A percentile compares a stretch with the other conserved stretches of the same genome.
These are phyloP conservation scores for Yponomeuta plumbellus DNA, from an alignment of 2,888 invertebrate species.

Conservation along the genomic window DNA sequence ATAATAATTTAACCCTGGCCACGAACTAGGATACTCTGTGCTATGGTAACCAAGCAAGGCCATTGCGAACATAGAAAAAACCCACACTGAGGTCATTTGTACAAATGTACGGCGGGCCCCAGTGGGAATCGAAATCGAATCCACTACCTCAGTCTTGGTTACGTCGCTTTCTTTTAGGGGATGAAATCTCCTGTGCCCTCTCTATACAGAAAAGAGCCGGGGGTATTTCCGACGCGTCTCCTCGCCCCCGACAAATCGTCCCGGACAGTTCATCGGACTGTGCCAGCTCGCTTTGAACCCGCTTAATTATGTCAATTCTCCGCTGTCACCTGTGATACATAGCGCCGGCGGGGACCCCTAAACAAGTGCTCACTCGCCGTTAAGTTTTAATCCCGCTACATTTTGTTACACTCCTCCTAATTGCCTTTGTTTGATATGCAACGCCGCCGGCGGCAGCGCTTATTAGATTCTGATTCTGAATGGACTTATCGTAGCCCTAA, in stretches of 20 bases:
- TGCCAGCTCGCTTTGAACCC: constrained; percentile 45
- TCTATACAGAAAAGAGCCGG: constrained; percentile 15
- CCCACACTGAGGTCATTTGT: too few species aligned
- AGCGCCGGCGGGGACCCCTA: constrained; percentile 2
- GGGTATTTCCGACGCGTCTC: constrained; percentile 32
- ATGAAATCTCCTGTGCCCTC: not conserved
- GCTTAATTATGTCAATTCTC: constrained; percentile 50
- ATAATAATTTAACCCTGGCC: too few species aligned
- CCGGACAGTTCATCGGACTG: constrained; percentile 44
- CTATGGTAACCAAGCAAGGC: too few species aligned
- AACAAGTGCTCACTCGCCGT: constrained; percentile 17
- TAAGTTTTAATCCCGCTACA: constrained; percentile 18
- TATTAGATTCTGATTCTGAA: not conserved
- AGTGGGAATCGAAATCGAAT: too few species aligned
- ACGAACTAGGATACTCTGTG: too few species aligned
- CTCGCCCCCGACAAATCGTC: constrained; percentile 45
- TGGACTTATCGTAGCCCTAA: not conserved
- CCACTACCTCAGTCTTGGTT: not conserved
- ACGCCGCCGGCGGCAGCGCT: constrained; percentile 18
- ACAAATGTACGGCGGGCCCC: too few species aligned
- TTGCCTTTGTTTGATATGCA: constrained; percentile 22
- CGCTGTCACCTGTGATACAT: constrained; percentile 38
- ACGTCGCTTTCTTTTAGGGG: not conserved
- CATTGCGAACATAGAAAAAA: too few species aligned
- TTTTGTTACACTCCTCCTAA: constrained; percentile 18